Base-by-base conservation (phyloP, 2,113 vertebrate genomes). In the Xyrauchen texanus region DNA sequence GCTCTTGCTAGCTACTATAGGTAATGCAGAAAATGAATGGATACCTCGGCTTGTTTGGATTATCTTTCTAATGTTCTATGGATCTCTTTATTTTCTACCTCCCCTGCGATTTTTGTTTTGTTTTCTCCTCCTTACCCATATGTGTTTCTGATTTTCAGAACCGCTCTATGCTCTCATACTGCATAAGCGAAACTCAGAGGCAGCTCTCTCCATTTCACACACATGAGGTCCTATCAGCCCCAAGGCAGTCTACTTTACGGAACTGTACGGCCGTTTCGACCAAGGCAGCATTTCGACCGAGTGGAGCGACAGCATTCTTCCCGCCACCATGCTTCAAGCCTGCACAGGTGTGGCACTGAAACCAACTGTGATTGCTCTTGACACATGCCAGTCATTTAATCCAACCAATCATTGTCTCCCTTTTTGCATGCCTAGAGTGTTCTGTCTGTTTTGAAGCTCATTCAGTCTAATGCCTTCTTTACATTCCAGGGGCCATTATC, bases 181-280 rank as follows among this genome's bases (percentile, higher is more conserved):
- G 8, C n/a, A 9, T 52, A 46, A 9, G 6, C 8, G 46, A 47
- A 60, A 72, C 13, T 58, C 11, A 15, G 55, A 3, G 5, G 55
- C 15, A 15, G 55, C 11, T 65, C 69, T 63, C 13, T 80, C 42
- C 53, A 46, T 77, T 45, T 61, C 45, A 49, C 12, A 34, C 8
- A 21, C 81, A 81, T 70, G 78, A 58, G 74, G 77, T 68, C 74
- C 63, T 74, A 64, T 85, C 70, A 79, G 34, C 62, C 76, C 79
- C 64, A 72, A 82, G 53, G 69, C 76, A 3, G 34, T 57, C 68
- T 76, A 73, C 67, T 60, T 78, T 68, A 70, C 60, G 64, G 81
- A 81, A 49, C 73, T 85, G 67, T 83, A 46, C 16, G 83, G 49
- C 21, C 52, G 57, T 51, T 76, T 66, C 77, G 81, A 83, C 70